Conservation (phyloP, 2,888 invertebrate genomes). For the Rosalia funebris region DNA sequence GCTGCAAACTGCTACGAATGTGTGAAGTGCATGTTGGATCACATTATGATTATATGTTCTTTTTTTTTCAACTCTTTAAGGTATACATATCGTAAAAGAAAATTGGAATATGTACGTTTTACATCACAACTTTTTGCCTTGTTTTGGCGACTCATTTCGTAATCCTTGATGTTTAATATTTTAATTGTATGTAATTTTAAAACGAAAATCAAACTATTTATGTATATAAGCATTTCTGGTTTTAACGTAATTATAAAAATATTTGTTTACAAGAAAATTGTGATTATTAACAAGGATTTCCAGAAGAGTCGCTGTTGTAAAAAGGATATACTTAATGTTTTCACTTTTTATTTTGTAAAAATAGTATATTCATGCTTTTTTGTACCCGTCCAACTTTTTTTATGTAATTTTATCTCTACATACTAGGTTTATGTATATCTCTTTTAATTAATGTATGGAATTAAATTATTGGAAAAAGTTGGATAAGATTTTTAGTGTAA, state of each 20-base stretch:
- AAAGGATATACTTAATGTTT: slow-evolving; percentile 29
- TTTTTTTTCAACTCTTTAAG: slow-evolving; percentile 44
- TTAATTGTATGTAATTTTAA: slow-evolving; percentile 41
- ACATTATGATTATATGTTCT: slow-evolving; percentile 45
- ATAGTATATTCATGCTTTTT: slow-evolving; percentile 24
- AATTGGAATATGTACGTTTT: slow-evolving; percentile 40
- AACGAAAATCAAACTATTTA: slow-evolving; percentile 36
- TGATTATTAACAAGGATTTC: slow-evolving; percentile 35
- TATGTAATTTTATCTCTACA: slow-evolving; percentile 19
- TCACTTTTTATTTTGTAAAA: slow-evolving; percentile 27
- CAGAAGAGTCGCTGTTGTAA: slow-evolving; percentile 35
- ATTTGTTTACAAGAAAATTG: slow-evolving; percentile 33
- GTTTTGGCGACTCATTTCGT: slow-evolving; percentile 41
- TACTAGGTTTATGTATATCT: slow-evolving; percentile 29
- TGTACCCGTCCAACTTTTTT: slow-evolving; percentile 8
- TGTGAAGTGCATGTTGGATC: slow-evolving; percentile 52
- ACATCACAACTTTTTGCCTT: slow-evolving; percentile 42
- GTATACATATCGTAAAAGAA: slow-evolving; percentile 58
- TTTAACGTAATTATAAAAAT: slow-evolving; percentile 35
- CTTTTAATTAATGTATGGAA: slow-evolving; percentile 22
- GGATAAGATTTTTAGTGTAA: slow-evolving; percentile 45
- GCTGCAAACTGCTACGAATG: slow-evolving; percentile 52
- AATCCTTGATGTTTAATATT: slow-evolving; percentile 36
- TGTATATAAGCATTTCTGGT: slow-evolving; percentile 41
- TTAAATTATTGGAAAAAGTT: slow-evolving; percentile 30